Evolutionary conservation across 1,140 invertebrate genomes (phyloP), one percentile per base, ranked within the genome.

Genomic region (Lordiphosa stackelbergi): DNA sequence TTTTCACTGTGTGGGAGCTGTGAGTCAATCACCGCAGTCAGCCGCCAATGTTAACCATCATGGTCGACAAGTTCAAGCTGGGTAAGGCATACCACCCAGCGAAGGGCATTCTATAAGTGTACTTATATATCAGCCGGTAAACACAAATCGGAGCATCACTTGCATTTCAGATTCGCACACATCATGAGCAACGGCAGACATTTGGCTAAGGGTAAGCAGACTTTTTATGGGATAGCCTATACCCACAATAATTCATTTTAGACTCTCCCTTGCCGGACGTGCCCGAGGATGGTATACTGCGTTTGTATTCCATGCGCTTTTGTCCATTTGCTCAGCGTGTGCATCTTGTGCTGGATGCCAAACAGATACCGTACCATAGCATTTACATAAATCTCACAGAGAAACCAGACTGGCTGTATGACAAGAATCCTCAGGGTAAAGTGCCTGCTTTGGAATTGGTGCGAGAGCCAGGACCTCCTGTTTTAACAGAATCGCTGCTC

Each of bases 261-360:
- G 94, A 92, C 53, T 92, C 92, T 9, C 65, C 81, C 9, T 90
- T 90, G 22, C 94, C 94, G 4, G 89, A 91, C 13, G 62, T 92
- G 7, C 87, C 89, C 13, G 89, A 90, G 51, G 86, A 88, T 62
- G 94, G 92, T 4, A 93, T 93, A 81, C 73, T 96, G 37, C 91
- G 95, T 1, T 86, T 97, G 1, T 97, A 96, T 85, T 95, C 92
- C 47, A 98, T 94, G 95, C 90, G 95, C 61, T 97, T 94, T 87
- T 98, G 96, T 86, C 96, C 96, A 0, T 98, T 93, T 85, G 95
- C 95, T 0, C 94, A 97, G 79, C 90, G 96, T 56, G 92, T 94
- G 13, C 90, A 95, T 61, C 90, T 98, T 4, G 93, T 96, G 1
- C 87, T 97, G 7, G 92, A 93, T 59, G 94, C 95, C 11, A 97